Evolutionary conservation across 2,113 vertebrate species (phyloP), one percentile per base, ranked within the genome.

Genomic region (Colinus virginianus): DNA sequence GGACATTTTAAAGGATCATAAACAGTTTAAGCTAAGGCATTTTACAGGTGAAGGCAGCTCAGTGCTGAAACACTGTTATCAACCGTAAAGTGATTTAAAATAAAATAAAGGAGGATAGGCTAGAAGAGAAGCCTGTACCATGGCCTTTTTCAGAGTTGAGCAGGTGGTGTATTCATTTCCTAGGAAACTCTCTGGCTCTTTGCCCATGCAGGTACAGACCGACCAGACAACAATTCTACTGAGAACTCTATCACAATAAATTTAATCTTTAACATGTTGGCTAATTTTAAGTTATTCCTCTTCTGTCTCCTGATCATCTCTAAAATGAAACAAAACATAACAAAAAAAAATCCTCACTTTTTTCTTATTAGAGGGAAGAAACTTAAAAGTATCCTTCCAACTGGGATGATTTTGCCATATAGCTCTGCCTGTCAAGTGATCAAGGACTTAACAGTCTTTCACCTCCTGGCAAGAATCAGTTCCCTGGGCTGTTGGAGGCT

Each of bases 301-400:
- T 81, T 30, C 25, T 46, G n/a, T 51, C 26, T 88, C 36, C 30
- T 42, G 16, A 30, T 48, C 16, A 32, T 8, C 23, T 80, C 10
- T 78, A 93, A 48, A 67, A 67, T n/a, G 32, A 43, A 30, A 26
- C 26, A 15, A 74, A 87, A 45, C 14, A 4, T 2, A 8, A 16
- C 12, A 14, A 4, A 2, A 46, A 80, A 38, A 0, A 17, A 10
- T 59, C 20, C 2, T 4, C 5, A 16, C 7, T 45, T 78, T 36
- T 42, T 18, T 32, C 30, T 32, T 62, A 78, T 67, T 23, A 26
- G 6, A 70, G 4, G 9, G 4, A 63, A 58, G 36, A 83, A 2
- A 2, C 56, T 56, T 8, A 56, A 6, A 6, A 43, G 17, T 43
- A 22, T 85, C n/a, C 17, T 63, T 58, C 23, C 10, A 32, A 34